These are phyloP conservation scores for Drosophila setosimentum DNA, from an alignment of 2,888 invertebrate species.

Conservation along the genomic window DNA sequence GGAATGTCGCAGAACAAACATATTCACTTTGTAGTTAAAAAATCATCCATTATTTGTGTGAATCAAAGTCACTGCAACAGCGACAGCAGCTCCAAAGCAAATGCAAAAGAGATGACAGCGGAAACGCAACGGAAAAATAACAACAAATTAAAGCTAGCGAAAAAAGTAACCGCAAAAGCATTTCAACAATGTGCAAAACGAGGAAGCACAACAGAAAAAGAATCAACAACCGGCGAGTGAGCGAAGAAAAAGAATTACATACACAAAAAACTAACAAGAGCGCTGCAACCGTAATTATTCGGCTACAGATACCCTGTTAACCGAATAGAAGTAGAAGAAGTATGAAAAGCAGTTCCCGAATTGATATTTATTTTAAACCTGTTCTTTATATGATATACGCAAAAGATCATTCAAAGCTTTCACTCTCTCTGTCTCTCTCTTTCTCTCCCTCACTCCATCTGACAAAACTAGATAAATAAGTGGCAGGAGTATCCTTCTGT, in stretches of 20 bases:
- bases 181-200: constrained; percentile 64
- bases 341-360: background rate
- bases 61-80: constrained; percentile 39
- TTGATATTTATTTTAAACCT: background rate
- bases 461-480: background rate
- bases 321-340: no score
- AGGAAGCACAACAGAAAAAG: constrained; percentile 43
- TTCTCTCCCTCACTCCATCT: background rate
- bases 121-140: constrained; percentile 42
- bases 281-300: background rate
- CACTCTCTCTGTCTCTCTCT: background rate
- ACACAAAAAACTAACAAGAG: background rate
- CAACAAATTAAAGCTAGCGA: constrained; percentile 48
- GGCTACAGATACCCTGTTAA: background rate
- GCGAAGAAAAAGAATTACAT: constrained; percentile 9
- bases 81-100: constrained; percentile 29
- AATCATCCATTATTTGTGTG: constrained; percentile 52
- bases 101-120: constrained; percentile 13
- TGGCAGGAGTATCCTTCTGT: no score
- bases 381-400: background rate
- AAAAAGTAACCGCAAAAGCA: constrained; percentile 58
- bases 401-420: background rate
- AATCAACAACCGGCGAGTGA: constrained; percentile 31
- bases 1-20: constrained; percentile 50
- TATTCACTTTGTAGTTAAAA: constrained; percentile 59